Evolutionary conservation across 2,888 invertebrate genomes (phyloP).

Genomic region (Drosophila demipolita): DNA sequence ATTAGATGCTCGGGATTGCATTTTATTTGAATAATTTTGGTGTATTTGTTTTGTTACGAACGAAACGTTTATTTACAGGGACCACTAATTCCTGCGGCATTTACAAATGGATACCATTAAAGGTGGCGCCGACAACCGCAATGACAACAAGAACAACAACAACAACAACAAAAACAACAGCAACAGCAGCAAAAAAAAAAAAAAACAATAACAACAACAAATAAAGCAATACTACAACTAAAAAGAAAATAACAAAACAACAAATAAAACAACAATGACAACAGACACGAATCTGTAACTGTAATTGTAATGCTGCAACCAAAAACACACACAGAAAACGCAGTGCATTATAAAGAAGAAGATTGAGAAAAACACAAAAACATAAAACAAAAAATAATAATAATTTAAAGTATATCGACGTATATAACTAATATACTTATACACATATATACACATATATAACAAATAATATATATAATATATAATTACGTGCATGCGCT

Average conservation of each 20-base stretch:
- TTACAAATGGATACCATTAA: conserved; percentile 98
- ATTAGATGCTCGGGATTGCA: conserved; percentile 58
- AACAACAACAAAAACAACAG: conserved; percentile 39
- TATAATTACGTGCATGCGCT: conserved; percentile 25
- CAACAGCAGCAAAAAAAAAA: conserved; percentile 31
- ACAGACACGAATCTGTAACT: conserved; percentile 51
- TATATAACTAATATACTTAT: conserved; percentile 35
- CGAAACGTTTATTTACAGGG: conserved; percentile 88
- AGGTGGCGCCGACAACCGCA: conserved; percentile 81
- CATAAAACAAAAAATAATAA: conserved; percentile 40
- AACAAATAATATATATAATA: conserved; percentile 33
- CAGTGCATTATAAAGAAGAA: conserved; percentile 6
- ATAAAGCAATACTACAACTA: conserved; percentile 54
- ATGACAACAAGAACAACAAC: conserved; percentile 70
- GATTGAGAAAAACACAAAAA: conserved; percentile 23
- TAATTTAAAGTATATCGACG: conserved; percentile 47
- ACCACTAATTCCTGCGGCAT: conserved; percentile 98
- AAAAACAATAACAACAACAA: conserved; percentile 44
- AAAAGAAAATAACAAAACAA: conserved; percentile 36
- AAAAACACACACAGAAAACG: conserved; percentile 39
- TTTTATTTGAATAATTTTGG: conserved; percentile 76
- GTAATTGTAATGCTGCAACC: conserved; percentile 66
- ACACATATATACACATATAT: conserved; percentile 30
- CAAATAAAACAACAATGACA: conserved; percentile 42
- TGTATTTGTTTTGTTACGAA: conserved; percentile 66